Evolutionary conservation across 2,113 vertebrate species (phyloP).

Genomic region (Corydoras sp.): DNA sequence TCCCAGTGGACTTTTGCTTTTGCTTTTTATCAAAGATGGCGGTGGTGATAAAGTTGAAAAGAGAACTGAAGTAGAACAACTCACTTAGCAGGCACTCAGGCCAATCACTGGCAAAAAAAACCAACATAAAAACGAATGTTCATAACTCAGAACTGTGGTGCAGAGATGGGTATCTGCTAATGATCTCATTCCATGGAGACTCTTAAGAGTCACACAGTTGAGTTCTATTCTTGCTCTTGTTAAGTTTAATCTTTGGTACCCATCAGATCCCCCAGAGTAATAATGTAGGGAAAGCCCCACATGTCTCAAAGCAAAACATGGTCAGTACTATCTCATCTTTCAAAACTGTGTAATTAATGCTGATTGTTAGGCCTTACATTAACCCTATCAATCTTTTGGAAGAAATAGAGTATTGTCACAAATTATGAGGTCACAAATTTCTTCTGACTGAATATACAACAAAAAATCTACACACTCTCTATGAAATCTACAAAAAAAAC

Average conservation of each 20-base stretch:
- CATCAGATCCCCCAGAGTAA: constrained; percentile 15
- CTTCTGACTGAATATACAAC: too few species aligned
- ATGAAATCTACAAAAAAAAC: too few species aligned
- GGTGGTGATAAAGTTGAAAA: constrained; percentile 55
- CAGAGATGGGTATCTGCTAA: constrained; percentile 62
- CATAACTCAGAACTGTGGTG: constrained; percentile 49
- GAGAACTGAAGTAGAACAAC: constrained; percentile 49
- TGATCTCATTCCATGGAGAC: constrained; percentile 62
- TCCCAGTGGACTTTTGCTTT: constrained; percentile 54
- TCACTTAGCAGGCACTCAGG: constrained; percentile 51
- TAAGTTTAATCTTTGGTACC: constrained; percentile 11
- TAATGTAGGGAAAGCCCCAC: constrained; percentile 33
- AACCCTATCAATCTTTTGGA: too few species aligned
- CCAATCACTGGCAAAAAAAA: too few species aligned
- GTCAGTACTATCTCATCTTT: constrained; percentile 21
- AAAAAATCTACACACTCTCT: too few species aligned
- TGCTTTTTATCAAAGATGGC: constrained; percentile 58
- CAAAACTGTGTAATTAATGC: constrained; percentile 23
- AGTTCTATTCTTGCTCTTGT: constrained; percentile 25
- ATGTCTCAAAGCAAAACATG: constrained; percentile 6
- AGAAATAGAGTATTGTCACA: too few species aligned
- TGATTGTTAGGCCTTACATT: neutral
- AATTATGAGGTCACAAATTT: too few species aligned
- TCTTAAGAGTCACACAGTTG: constrained; percentile 30
- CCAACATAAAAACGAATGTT: constrained; percentile 57